phyloP scores from a whole-genome alignment of 2,888 invertebrate species.

The Plusia festucae region DNA sequence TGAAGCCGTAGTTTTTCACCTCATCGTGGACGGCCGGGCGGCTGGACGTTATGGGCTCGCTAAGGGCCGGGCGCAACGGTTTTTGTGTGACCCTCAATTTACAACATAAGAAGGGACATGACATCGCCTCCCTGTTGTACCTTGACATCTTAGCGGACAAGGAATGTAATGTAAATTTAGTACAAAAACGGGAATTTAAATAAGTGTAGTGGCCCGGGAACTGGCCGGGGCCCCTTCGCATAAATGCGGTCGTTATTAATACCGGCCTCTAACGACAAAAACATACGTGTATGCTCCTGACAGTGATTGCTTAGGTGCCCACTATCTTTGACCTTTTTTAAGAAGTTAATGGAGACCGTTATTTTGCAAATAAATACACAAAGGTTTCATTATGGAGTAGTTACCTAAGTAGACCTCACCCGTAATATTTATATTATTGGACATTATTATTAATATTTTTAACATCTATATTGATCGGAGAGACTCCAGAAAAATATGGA shows the following conservation, averaged over 20 bases:
- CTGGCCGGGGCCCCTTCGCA: slow-evolving; percentile 76
- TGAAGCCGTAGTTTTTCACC: slow-evolving; percentile 79
- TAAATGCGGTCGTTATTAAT: slow-evolving; percentile 83
- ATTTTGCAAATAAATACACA: slow-evolving; percentile 37
- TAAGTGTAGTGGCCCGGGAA: slow-evolving; percentile 81
- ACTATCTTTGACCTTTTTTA: slow-evolving; percentile 40
- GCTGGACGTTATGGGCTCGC: slow-evolving; percentile 86
- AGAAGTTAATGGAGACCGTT: slow-evolving; percentile 21
- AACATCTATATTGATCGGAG: slow-evolving; percentile 49
- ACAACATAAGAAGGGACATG: slow-evolving; percentile 85
- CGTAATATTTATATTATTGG: slow-evolving; percentile 21
- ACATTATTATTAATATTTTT: slow-evolving; percentile 50
- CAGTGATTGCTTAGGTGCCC: slow-evolving; percentile 55
- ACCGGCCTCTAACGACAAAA: slow-evolving; percentile 76
- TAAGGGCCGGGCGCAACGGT: slow-evolving; percentile 86
- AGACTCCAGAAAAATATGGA: slow-evolving; percentile 57
- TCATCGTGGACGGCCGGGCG: slow-evolving; percentile 76
- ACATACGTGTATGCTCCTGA: slow-evolving; percentile 64
- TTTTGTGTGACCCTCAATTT: slow-evolving; percentile 89
- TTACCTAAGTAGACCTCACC: slow-evolving; percentile 10
- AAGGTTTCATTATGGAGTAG: slow-evolving; percentile 15
- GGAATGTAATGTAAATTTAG: slow-evolving; percentile 87
- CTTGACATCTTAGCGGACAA: slow-evolving; percentile 82
- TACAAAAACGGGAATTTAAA: slow-evolving; percentile 88
- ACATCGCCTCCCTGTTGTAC: slow-evolving; percentile 75